Percentiles rank a stretch among this genome's conserved stretches.
phyloP scores from a whole-genome alignment of 2,113 vertebrate genomes.

The Albula glossodonta region DNA sequence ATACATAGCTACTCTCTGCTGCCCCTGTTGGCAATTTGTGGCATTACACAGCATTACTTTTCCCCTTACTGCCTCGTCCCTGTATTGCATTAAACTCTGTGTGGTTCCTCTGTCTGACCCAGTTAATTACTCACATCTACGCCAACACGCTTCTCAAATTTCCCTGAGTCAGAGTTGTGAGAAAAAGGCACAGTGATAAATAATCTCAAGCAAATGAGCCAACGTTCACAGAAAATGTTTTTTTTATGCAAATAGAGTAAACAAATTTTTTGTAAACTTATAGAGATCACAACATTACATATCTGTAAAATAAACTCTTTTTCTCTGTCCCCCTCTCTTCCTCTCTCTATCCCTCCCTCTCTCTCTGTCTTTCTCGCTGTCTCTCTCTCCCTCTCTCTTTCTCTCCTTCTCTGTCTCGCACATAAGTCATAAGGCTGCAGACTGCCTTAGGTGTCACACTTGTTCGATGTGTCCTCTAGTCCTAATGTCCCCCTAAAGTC shows the following conservation, averaged over 20 bases:
- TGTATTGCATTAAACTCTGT: neutral
- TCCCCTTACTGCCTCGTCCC: neutral
- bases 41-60: neutral
- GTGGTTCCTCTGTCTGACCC: neutral
- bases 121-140: neutral
- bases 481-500: too few species aligned
- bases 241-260: neutral
- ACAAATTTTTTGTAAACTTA: neutral
- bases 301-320: too few species aligned
- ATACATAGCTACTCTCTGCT: neutral
- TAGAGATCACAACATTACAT: too few species aligned
- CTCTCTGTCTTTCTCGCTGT: too few species aligned
- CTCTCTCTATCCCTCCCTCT: too few species aligned
- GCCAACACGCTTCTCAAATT: neutral
- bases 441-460: too few species aligned
- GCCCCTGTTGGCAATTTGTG: neutral
- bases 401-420: too few species aligned
- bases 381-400: too few species aligned
- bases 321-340: too few species aligned
- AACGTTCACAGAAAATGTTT: neutral
- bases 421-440: too few species aligned
- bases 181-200: neutral
- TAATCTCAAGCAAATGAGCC: neutral
- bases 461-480: too few species aligned
- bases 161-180: neutral